phyloP scores from a whole-genome alignment of 2,113 vertebrate genomes.

The Rhinopomastus cyanomelas region DNA sequence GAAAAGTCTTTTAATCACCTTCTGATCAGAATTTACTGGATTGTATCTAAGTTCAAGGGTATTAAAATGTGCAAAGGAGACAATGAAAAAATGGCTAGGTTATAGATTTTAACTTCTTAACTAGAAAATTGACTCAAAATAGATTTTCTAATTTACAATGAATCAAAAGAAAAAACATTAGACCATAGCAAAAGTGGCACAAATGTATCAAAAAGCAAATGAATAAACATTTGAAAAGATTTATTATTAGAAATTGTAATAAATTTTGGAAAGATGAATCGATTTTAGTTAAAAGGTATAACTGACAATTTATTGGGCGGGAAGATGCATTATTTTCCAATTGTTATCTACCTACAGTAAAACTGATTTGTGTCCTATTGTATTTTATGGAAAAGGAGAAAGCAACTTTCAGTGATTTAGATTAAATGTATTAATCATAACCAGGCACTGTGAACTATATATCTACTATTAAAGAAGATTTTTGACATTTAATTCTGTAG shows the following conservation, averaged over 20 bases:
- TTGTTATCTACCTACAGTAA: slow-evolving; percentile 99
- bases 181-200: slow-evolving; percentile 97
- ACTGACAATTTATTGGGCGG: slow-evolving; percentile 99
- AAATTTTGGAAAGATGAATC: slow-evolving; percentile 97
- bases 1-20: slow-evolving; percentile 76
- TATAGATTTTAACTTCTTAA: slow-evolving; percentile 93
- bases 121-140: slow-evolving; percentile 97
- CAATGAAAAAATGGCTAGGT: slow-evolving; percentile 71
- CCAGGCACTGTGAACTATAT: slow-evolving; percentile 98
- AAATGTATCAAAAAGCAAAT: slow-evolving; percentile 99
- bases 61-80: slow-evolving; percentile 81
- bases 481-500: slow-evolving; percentile 99
- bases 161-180: slow-evolving; percentile 94
- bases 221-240: slow-evolving; percentile 99
- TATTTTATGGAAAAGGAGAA: slow-evolving; percentile 99
- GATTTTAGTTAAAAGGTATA: slow-evolving; percentile 99
- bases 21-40: slow-evolving; percentile 75
- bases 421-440: slow-evolving; percentile 99
- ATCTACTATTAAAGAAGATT: slow-evolving; percentile 98
- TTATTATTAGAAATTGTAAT: slow-evolving; percentile 96
- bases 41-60: slow-evolving; percentile 81
- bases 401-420: slow-evolving; percentile 99
- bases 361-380: slow-evolving; percentile 99
- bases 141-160: slow-evolving; percentile 98
- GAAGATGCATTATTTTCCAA: slow-evolving; percentile 99